Conservation (phyloP, 2,888 invertebrate species). For the Ophion slaviceki region DNA sequence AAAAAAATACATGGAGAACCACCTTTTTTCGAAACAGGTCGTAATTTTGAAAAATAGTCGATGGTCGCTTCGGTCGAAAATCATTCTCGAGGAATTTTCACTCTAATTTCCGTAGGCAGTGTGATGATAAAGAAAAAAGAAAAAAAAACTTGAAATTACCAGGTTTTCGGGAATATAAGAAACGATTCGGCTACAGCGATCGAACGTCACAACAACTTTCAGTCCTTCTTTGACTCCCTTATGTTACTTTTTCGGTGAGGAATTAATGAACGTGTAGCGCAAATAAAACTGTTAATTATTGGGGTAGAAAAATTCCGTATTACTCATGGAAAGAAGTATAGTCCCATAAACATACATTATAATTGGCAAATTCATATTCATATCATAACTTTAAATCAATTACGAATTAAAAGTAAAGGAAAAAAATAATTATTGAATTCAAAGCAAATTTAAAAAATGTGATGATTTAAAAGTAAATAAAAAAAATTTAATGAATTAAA, state of each 20-base stretch:
- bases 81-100: constrained; percentile 8
- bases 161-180: constrained; percentile 97
- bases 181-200: constrained; percentile 93
- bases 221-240: constrained; percentile 95
- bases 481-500: background rate
- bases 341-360: background rate
- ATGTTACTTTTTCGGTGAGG: constrained; percentile 96
- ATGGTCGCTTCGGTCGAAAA: background rate
- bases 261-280: constrained; percentile 77
- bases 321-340: constrained; percentile 9
- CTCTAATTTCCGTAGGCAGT: background rate
- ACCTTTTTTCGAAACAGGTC: background rate
- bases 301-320: constrained; percentile 30
- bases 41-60: background rate
- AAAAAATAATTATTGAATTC: too few species aligned
- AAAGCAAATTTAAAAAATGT: background rate
- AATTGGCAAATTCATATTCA: too few species aligned
- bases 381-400: too few species aligned
- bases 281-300: constrained; percentile 44
- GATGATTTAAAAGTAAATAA: background rate
- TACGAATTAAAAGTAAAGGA: too few species aligned
- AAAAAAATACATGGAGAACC: background rate
- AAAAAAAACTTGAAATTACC: constrained; percentile 78
- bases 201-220: constrained; percentile 98
- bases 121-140: background rate